A percentile compares a stretch with the other conserved stretches of the same genome.
Conservation (phyloP, 2,797 vertebrate genomes). For the Uromys caudimaculatus region DNA sequence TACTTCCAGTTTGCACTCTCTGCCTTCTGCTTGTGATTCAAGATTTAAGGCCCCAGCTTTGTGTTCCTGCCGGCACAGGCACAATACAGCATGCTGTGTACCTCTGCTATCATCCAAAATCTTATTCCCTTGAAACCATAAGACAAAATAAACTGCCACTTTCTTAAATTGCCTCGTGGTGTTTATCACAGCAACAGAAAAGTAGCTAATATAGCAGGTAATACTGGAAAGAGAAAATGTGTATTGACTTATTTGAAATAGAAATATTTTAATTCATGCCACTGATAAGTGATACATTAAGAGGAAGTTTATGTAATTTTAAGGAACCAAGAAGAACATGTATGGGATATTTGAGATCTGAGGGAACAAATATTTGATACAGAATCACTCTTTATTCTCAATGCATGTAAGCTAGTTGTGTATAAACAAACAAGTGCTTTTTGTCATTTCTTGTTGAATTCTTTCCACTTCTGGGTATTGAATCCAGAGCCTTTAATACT, state of each 20-base stretch:
- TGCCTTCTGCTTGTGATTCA: background rate
- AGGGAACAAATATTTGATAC: background rate
- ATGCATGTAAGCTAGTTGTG: background rate
- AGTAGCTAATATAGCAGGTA: background rate
- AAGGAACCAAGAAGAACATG: conserved; percentile 10
- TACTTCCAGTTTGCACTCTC: background rate
- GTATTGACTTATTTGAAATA: background rate
- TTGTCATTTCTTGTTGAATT: background rate
- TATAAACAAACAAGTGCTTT: background rate
- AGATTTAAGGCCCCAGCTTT: background rate
- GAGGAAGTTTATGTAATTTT: conserved; percentile 26
- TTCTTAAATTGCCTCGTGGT: background rate
- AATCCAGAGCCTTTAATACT: background rate
- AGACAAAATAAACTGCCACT: background rate
- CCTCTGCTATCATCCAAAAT: background rate
- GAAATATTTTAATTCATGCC: background rate
- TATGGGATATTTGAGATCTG: background rate
- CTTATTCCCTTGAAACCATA: background rate
- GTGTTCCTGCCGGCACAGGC: background rate
- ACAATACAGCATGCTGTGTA: background rate
- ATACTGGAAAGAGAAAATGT: background rate
- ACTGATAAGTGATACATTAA: background rate
- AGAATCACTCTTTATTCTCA: background rate
- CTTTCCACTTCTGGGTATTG: background rate
- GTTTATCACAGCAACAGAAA: background rate